phyloP scores from a whole-genome alignment of 2,113 vertebrate species.

The Rhinolophus ferrumequinum region DNA sequence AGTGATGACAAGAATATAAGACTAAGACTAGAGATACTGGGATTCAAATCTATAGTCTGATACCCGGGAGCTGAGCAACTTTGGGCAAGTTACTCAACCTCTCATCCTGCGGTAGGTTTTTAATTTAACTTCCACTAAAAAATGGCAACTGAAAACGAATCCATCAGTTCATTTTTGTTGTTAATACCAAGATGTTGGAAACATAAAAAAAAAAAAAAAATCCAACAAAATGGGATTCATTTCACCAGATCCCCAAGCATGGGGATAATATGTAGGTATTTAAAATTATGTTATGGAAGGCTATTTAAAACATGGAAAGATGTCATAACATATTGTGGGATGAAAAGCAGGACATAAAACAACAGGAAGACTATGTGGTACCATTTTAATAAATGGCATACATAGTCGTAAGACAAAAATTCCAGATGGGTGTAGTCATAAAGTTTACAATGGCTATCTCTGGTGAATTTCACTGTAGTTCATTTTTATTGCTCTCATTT shows the following conservation, averaged over 20 bases:
- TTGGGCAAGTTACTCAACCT: neutral
- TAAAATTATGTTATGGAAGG: neutral
- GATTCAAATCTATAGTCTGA: neutral
- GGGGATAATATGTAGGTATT: neutral
- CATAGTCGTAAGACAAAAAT: neutral
- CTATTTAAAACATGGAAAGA: slow-evolving; percentile 25
- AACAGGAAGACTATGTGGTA: neutral
- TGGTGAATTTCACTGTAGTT: neutral
- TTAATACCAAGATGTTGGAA: neutral
- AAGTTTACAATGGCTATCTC: neutral
- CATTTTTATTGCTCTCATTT: slow-evolving; percentile 2
- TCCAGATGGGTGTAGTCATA: neutral
- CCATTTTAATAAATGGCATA: slow-evolving; percentile 6
- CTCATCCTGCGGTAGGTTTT: neutral
- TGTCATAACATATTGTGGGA: neutral
- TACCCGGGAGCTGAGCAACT: neutral
- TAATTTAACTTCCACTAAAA: slow-evolving; percentile 16
- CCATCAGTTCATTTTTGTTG: neutral
- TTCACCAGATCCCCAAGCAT: neutral
- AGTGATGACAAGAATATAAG: neutral
- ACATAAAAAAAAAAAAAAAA: neutral
- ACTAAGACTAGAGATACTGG: neutral
- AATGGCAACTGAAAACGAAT: neutral
- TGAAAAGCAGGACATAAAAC: neutral
- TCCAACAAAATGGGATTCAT: neutral